A percentile compares a stretch with the other conserved stretches of the same genome.
Evolutionary conservation across 2,888 invertebrate species (phyloP).

Genomic region (Metopia argyrocephala): DNA sequence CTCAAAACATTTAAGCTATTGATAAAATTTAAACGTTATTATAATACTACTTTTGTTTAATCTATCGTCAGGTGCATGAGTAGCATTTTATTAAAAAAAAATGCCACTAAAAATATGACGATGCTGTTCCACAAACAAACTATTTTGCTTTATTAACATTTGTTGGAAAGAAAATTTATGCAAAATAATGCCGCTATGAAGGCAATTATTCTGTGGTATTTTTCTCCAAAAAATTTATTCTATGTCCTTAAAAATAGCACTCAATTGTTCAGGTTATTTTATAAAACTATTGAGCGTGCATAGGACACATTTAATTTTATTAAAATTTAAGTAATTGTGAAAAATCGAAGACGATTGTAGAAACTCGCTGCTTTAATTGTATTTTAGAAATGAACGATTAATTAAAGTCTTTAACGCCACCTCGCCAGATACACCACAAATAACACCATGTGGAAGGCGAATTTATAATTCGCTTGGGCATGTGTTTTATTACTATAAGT

Average conservation of each 20-base stretch:
- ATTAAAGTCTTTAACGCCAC: too few relatives aligned
- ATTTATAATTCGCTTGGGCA: too few relatives aligned
- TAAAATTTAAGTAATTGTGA: too few relatives aligned
- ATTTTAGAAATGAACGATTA: too few relatives aligned
- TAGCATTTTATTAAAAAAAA: slow-evolving; percentile 37
- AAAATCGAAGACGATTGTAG: too few relatives aligned
- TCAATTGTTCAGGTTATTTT: slow-evolving; percentile 60
- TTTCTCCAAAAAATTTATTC: slow-evolving; percentile 60
- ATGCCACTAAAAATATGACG: slow-evolving; percentile 49
- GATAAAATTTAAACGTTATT: slow-evolving; percentile 50
- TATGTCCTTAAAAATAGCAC: slow-evolving; percentile 68
- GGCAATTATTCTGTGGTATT: slow-evolving; percentile 18
- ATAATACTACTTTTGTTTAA: slow-evolving; percentile 44
- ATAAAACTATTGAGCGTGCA: slow-evolving; percentile 61
- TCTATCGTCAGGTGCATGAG: slow-evolving; percentile 62
- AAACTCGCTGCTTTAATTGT: too few relatives aligned
- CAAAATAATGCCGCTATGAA: slow-evolving; percentile 17
- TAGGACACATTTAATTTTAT: slow-evolving; percentile 42
- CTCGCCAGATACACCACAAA: too few relatives aligned
- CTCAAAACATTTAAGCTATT: slow-evolving; percentile 50
- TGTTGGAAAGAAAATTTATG: slow-evolving; percentile 49
- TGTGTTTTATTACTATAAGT: not conserved
- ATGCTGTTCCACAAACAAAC: not conserved
- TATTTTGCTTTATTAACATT: not conserved
- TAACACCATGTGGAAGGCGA: too few relatives aligned